Evolutionary conservation across 1,140 invertebrate genomes (phyloP).

Genomic region (Hypothenemus hampei): DNA sequence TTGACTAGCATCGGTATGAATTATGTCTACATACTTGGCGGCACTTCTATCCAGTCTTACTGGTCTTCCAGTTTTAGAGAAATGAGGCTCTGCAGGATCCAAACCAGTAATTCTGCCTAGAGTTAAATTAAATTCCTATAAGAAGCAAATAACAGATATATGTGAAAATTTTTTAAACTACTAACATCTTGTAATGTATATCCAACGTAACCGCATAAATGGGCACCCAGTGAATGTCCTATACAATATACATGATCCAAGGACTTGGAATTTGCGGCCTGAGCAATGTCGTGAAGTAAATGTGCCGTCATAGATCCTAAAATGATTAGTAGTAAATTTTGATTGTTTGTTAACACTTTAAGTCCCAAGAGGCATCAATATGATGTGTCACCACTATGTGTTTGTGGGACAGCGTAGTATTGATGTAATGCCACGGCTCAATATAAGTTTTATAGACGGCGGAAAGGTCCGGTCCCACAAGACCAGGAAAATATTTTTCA

Average conservation of each 20-base stretch:
- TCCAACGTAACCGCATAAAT: conserved; percentile 80
- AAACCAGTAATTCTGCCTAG: conserved; percentile 69
- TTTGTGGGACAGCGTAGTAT: no score
- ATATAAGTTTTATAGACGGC: no score
- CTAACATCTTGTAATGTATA: conserved; percentile 59
- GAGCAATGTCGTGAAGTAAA: conserved; percentile 53
- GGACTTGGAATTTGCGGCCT: conserved; percentile 44
- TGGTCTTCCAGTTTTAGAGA: conserved; percentile 73
- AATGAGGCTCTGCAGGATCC: conserved; percentile 90
- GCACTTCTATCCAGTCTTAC: conserved; percentile 81
- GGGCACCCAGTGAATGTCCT: conserved; percentile 85
- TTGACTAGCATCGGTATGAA: conserved; percentile 81
- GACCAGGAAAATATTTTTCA: no score
- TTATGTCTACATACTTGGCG: conserved; percentile 79
- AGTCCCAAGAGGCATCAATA: no score
- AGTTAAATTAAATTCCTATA: conserved; percentile 57
- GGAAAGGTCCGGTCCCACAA: no score
- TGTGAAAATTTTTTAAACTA: background rate
- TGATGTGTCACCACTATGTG: no score
- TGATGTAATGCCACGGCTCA: no score
- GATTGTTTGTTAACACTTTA: no score
- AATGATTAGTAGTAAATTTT: background rate
- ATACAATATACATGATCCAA: conserved; percentile 73
- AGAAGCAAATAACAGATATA: conserved; percentile 1
- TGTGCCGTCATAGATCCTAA: conserved; percentile 71